Evolutionary conservation across 2,888 invertebrate genomes (phyloP).

Genomic region (Amiota minor): DNA sequence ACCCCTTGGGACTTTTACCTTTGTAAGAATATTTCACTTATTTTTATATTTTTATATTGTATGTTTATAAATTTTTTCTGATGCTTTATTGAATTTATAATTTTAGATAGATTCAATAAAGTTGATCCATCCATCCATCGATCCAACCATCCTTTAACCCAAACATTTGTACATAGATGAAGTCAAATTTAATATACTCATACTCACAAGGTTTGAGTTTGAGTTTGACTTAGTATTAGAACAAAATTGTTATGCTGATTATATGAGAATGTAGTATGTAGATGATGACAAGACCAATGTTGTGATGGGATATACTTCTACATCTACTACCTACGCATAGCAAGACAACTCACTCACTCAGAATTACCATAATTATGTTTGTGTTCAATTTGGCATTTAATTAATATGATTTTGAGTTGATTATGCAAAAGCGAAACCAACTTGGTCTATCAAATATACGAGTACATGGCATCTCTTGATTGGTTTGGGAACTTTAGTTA

Average conservation of each 20-base stretch:
- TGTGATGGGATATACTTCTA: no score
- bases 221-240: no score
- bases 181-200: no score
- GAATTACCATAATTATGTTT: conserved; percentile 62
- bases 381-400: conserved; percentile 65
- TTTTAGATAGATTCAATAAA: conserved; percentile 47
- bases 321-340: no score
- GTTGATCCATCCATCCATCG: no score
- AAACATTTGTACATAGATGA: no score
- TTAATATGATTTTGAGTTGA: conserved; percentile 56
- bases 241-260: no score
- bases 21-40: no score
- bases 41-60: background rate
- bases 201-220: no score
- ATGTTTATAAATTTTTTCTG: conserved; percentile 16
- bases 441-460: conserved; percentile 1
- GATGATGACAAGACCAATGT: no score
- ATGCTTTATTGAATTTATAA: conserved; percentile 59
- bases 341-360: background rate
- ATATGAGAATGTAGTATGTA: no score
- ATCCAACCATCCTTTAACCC: no score
- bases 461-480: background rate
- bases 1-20: conserved; percentile 42
- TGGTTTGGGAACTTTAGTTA: background rate
- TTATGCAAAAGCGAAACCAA: conserved; percentile 31